Percentiles rank a stretch among this genome's conserved stretches.
phyloP scores from a whole-genome alignment of 2,113 vertebrate species.

The Cariama cristata region DNA sequence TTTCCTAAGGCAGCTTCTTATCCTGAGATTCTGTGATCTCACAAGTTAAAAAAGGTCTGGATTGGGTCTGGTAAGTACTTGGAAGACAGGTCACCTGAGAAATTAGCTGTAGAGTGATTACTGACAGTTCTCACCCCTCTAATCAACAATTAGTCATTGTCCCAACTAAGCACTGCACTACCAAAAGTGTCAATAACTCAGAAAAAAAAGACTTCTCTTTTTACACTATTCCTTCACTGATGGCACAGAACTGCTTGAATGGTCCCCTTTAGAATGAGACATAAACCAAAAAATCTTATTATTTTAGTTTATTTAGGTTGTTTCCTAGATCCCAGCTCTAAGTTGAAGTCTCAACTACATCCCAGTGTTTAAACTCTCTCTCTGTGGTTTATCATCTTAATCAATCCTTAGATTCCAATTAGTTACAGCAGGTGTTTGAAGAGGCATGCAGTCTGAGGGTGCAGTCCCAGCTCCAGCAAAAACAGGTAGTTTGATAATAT shows the following conservation, averaged over 20 bases:
- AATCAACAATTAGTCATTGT: not conserved
- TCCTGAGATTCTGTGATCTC: not conserved
- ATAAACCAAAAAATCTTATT: not conserved
- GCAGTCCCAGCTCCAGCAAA: not conserved
- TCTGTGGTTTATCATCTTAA: not conserved
- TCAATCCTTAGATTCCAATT: not conserved
- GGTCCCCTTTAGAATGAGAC: not conserved
- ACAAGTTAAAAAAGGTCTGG: not conserved
- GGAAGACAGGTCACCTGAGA: not conserved
- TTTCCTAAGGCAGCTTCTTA: not conserved
- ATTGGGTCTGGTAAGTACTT: not conserved
- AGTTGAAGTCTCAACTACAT: not conserved
- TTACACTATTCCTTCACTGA: not conserved
- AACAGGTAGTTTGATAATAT: not conserved
- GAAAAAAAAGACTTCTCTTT: not conserved
- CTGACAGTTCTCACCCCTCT: not conserved
- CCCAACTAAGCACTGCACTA: not conserved
- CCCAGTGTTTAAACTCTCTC: not conserved
- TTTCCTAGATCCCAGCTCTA: not conserved
- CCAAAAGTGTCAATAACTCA: not conserved
- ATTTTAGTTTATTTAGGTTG: not conserved
- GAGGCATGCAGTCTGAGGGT: not conserved
- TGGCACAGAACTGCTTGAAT: not conserved
- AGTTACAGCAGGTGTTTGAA: not conserved
- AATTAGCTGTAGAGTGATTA: not conserved